Base-by-base conservation (phyloP, 2,888 invertebrate genomes). In the Microctonus hyperodae region DNA sequence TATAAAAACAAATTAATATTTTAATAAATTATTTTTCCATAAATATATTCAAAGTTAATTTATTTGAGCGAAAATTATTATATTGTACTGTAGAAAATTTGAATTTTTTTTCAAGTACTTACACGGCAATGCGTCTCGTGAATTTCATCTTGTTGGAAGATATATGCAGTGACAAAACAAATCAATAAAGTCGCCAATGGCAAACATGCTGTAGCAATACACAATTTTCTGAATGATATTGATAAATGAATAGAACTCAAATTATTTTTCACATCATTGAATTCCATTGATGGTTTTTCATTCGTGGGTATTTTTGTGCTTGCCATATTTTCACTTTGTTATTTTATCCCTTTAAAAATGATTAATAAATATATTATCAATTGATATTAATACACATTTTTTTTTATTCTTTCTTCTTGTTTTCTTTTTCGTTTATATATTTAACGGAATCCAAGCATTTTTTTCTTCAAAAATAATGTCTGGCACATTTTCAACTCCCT, bases 71-170 rank as follows among this genome's bases (percentile, higher is more conserved):
- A n/a, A n/a, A n/a, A n/a, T n/a, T n/a, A n/a, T n/a, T n/a, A n/a
- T n/a, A n/a, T n/a, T n/a, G n/a, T n/a, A n/a, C n/a, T n/a, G n/a
- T n/a, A n/a, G n/a, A n/a, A n/a, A n/a, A n/a, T n/a, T n/a, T n/a
- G n/a, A n/a, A n/a, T 58, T 31, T 62, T 51, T 16, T 51, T 31
- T 33, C 2, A 35, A 60, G 11, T 69, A 88, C 92, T 90, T 87
- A 97, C 97, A 85, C 91, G 91, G 88, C 96, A 96, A 86, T 96
- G 95, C 74, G 96, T 96, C 88, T 96, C 96, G 82, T 96, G 96
- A 80, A 96, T 94, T 85, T 96, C 95, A 86, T 96, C 94, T 85
- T 91, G 91, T 86, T 95, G 95, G 86, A 95, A 96, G 83, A 95
- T 90, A 83, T 93, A 92, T 71, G 95, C 95, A 74, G 94, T 92